Evolutionary conservation across 2,797 vertebrate species (phyloP).

Genomic region (Loris lydekkerianus): DNA sequence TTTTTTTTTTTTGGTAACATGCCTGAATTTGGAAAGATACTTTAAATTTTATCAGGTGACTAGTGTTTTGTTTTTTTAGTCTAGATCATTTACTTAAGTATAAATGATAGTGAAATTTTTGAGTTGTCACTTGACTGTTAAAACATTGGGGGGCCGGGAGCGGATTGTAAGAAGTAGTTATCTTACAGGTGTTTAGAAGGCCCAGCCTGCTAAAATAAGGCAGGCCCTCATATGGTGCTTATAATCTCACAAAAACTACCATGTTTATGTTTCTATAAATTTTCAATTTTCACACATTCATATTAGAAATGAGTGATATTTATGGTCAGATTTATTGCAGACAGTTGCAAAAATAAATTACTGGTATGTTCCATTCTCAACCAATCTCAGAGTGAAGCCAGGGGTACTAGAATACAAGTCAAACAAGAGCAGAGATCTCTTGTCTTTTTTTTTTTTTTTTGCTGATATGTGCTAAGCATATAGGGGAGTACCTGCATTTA

Average conservation of each 20-base stretch:
- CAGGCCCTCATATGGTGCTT: conserved; percentile 20
- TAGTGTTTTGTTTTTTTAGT: neutral
- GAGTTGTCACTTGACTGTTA: conserved; percentile 40
- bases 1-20: neutral
- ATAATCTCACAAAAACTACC: neutral
- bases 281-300: neutral
- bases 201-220: neutral
- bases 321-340: conserved; percentile 43
- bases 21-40: neutral
- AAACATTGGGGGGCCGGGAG: neutral
- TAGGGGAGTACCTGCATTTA: conserved; percentile 50
- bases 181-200: conserved; percentile 14
- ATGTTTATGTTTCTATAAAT: conserved; percentile 25
- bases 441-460: neutral
- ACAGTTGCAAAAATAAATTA: conserved; percentile 48
- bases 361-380: conserved; percentile 38
- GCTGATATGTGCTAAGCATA: conserved; percentile 20
- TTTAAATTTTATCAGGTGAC: conserved; percentile 34
- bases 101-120: conserved; percentile 54
- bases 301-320: conserved; percentile 43
- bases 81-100: conserved; percentile 40
- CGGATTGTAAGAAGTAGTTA: neutral
- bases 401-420: conserved; percentile 24
- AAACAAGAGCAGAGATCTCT: neutral
- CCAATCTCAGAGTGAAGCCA: conserved; percentile 44